Base-by-base conservation (phyloP, 2,888 invertebrate species). In the Trissoscelio sp. region DNA sequence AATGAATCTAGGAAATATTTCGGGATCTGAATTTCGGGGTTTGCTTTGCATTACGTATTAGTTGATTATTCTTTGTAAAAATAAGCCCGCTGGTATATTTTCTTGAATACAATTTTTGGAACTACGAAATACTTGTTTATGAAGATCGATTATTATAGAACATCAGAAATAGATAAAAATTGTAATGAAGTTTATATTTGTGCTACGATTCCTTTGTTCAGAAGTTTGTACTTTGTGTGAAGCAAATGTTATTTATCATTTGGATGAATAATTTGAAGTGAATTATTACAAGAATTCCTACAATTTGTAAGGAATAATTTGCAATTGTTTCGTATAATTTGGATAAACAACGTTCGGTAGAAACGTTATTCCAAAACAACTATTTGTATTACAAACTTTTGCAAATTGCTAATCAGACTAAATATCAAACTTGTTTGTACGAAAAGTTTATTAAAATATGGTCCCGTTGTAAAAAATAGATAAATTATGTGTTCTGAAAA, bases 131-230 rank as follows among this genome's bases (percentile, higher is more conserved):
- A 18, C 16, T 62, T 14, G 24, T 12, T 2, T 58, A 16, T 20
- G 42, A 60, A 24, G 44, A 3, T 46, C 42, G 18, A 7, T 16
- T 16, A 18, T 14, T n/a, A n/a, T n/a, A n/a, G n/a, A 14, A 22
- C 22, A 28, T 48, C 39, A 48, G 72, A 60, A 60, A 72, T 48
- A 60, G 72, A 48, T 51, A 60, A 72, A 44, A 31, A 55, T 55
- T 55, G 18, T 55, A 73, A 73, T 55, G 64, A 64, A 64, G 44
- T 31, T 62, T 62, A 44, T 73, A 64, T 73, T 73, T 73, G 64
- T 73, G 73, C 62, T 64, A 37, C 44, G 24, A 46, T 57, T 69
- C 51, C 22, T 16, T 44, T 44, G 5, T 18, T 2, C 18, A 9
- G 18, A 44, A 44, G 16, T 44, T 14, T 44, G 18, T 18, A 44